Evolutionary conservation across 2,797 vertebrate genomes (phyloP).

Genomic region (Halcyon smyrnensis): DNA sequence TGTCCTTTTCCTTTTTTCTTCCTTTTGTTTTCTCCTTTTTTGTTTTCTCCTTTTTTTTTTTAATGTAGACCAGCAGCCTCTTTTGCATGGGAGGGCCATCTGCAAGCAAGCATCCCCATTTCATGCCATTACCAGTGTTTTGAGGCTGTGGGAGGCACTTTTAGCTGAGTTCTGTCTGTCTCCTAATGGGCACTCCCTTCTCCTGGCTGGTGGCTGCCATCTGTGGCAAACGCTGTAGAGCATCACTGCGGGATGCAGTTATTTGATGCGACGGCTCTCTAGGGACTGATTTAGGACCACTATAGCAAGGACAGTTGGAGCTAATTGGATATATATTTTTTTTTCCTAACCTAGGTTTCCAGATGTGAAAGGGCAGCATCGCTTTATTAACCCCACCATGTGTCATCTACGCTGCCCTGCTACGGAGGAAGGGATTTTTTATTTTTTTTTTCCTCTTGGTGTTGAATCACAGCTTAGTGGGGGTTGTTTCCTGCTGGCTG

Average conservation of each 20-base stretch:
- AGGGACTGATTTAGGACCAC: constrained; percentile 58
- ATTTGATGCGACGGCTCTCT: constrained; percentile 45
- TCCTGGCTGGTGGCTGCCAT: constrained; percentile 24
- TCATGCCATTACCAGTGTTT: neutral
- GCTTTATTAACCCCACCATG: neutral
- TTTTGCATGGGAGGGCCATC: constrained; percentile 16
- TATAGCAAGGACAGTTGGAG: constrained; percentile 30
- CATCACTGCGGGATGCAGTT: neutral
- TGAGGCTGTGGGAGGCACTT: neutral
- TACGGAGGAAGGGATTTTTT: neutral
- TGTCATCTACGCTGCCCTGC: neutral
- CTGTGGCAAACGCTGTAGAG: constrained; percentile 15
- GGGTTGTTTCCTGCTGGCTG: constrained; percentile 25
- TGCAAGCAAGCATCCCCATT: neutral
- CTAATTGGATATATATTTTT: constrained; percentile 32
- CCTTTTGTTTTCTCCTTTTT: too few relatives aligned
- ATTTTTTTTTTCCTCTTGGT: neutral
- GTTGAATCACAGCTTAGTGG: constrained; percentile 26
- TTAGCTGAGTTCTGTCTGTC: neutral
- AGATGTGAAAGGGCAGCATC: constrained; percentile 41
- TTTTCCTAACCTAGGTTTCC: neutral
- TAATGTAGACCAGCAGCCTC: neutral
- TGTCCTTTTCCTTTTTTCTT: too few relatives aligned
- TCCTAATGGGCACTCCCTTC: constrained; percentile 31
- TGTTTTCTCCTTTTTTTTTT: neutral